Base-by-base conservation (phyloP, 2,888 invertebrate genomes). In the Athalia rosae region DNA sequence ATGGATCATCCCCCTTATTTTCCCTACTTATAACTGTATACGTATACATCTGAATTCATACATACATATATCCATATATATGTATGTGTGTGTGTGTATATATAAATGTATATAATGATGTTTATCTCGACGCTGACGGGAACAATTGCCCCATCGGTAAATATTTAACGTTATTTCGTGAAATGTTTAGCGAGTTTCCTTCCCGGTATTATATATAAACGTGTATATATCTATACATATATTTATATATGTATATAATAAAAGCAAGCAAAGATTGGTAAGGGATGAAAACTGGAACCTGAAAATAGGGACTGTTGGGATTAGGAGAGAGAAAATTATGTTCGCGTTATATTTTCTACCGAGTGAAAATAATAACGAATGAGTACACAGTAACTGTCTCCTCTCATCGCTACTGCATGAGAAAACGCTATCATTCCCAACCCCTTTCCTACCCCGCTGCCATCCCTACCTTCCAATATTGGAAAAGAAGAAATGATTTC, bases 151-250 rank as follows among this genome's bases (percentile, higher is more conserved):
- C 80, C 86, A 80, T 85, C 85, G 84, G 89, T 88, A 89, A 89
- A 89, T 89, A 89, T 89, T 89, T 89, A 89, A 89, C 89, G 87
- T 89, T 89, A 89, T 89, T 89, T 89, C 89, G 88, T 86, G 87
- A 87, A 88, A 89, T 89, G 89, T 87, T 88, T 88, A 89, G 85
- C 84, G 74, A 61, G 73, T 73, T 61, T 56, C 53, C 53, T 48
- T 15, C 7, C 47, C 43, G 48, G 15, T 66, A 48, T 43, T 62
- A n/a, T 53, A 53, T 53, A 4, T 9, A 53, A n/a, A 7, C 9
- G 4, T 53, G 6, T 7, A 50, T 50, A 53, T 53, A 53, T n/a
- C 8, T 53, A 53, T 53, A 8, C 11, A 11, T 2, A n/a, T n/a
- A 28, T 28, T 28, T 28, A n/a, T n/a, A 28, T 28, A 28, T 28